Evolutionary conservation across 2,888 invertebrate species (phyloP).

Genomic region (Hydrotaea cyrtoneurina): DNA sequence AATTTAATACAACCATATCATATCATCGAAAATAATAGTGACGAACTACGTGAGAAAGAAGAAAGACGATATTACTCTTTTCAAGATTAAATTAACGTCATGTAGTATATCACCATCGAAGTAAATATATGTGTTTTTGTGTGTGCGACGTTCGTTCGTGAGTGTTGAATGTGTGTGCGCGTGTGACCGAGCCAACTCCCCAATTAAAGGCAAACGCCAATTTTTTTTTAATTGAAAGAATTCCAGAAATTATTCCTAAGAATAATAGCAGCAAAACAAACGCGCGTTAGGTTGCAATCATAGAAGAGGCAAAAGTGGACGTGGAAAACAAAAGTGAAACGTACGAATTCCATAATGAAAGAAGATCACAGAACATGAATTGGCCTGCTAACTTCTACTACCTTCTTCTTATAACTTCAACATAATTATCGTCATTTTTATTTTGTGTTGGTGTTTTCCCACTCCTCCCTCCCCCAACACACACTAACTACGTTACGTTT

Average conservation of each 20-base stretch:
- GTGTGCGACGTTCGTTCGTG: background rate
- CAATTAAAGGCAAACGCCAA: slow-evolving; percentile 69
- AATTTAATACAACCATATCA: too few relatives aligned
- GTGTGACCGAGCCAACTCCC: slow-evolving; percentile 74
- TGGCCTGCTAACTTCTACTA: too few relatives aligned
- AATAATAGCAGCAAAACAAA: slow-evolving; percentile 1
- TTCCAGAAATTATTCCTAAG: background rate
- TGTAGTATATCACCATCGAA: slow-evolving; percentile 30
- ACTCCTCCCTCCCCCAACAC: background rate
- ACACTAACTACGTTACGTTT: background rate
- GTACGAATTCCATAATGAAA: background rate
- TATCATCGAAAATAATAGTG: slow-evolving; percentile 38
- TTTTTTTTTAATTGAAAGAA: slow-evolving; percentile 49
- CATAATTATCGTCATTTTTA: background rate
- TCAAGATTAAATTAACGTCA: slow-evolving; percentile 60
- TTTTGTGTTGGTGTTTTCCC: background rate
- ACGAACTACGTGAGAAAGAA: slow-evolving; percentile 56
- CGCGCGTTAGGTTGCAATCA: background rate
- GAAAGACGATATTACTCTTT: slow-evolving; percentile 52
- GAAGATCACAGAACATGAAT: background rate
- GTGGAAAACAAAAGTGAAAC: slow-evolving; percentile 23
- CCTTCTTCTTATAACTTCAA: background rate
- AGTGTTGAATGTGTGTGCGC: slow-evolving; percentile 35
- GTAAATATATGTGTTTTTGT: slow-evolving; percentile 56
- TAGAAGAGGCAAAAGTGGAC: background rate